phyloP scores from a whole-genome alignment of 2,113 vertebrate species.

The Plestiodon gilberti region DNA sequence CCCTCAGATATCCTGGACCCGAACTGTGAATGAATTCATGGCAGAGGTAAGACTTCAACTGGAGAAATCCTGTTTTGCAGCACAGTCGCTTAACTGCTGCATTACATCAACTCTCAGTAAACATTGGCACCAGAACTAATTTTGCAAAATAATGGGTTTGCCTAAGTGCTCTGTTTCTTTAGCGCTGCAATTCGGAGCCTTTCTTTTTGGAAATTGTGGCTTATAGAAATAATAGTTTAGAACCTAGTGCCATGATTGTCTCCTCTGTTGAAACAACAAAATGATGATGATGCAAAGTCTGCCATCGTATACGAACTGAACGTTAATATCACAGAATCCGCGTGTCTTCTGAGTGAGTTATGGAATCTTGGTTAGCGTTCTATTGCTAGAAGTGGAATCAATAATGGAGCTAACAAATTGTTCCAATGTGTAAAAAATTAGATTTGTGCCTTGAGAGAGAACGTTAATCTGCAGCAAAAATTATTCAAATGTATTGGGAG shows the following conservation, averaged over 20 bases:
- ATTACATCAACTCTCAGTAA: background rate
- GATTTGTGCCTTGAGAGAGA: slow-evolving; percentile 24
- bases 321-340: slow-evolving; percentile 12
- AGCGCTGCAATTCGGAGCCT: background rate
- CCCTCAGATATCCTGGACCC: too few species aligned
- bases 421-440: slow-evolving; percentile 6
- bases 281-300: background rate
- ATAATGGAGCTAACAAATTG: slow-evolving; percentile 40
- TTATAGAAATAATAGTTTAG: background rate
- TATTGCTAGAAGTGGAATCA: slow-evolving; percentile 11
- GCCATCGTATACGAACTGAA: background rate
- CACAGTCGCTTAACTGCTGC: too few species aligned
- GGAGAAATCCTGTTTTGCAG: too few species aligned
- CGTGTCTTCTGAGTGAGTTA: background rate
- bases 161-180: background rate
- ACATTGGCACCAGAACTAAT: background rate
- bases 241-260: background rate
- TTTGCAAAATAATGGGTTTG: background rate
- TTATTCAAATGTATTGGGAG: background rate
- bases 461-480: slow-evolving; percentile 15
- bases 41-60: too few species aligned
- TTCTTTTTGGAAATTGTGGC: background rate
- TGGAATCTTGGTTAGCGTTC: slow-evolving; percentile 11
- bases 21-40: too few species aligned
- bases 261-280: background rate